These are phyloP conservation scores for Drosophila quadrilineata DNA, from an alignment of 1,140 invertebrate genomes.

Conservation along the genomic window DNA sequence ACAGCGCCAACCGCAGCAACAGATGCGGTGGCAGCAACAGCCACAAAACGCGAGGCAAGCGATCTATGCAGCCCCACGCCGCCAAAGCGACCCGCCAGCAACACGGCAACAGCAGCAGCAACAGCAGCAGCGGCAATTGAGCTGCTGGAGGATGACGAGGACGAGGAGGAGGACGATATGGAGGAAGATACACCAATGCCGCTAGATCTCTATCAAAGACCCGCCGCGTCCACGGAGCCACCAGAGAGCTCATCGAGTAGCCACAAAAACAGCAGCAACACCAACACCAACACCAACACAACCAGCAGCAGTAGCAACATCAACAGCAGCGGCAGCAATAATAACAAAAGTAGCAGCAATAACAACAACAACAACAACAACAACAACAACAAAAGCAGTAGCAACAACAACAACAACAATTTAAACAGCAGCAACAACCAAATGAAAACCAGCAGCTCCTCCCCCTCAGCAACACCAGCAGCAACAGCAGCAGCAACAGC, in stretches of 20 bases:
- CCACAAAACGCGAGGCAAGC: constrained; percentile 56
- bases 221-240: constrained; percentile 37
- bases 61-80: constrained; percentile 76
- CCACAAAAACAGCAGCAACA: constrained; percentile 23
- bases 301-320: constrained; percentile 15
- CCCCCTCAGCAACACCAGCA: constrained; percentile 20
- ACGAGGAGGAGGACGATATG: constrained; percentile 40
- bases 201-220: constrained; percentile 80
- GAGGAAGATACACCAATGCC: constrained; percentile 70
- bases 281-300: constrained; percentile 31
- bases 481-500: constrained; percentile 31
- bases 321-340: constrained; percentile 28
- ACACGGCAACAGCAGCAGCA: neutral
- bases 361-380: constrained; percentile 36
- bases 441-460: constrained; percentile 37
- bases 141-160: constrained; percentile 46
- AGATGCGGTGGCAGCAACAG: constrained; percentile 12
- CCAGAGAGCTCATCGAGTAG: constrained; percentile 21
- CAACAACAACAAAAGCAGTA: constrained; percentile 16
- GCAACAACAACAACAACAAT: constrained; percentile 28
- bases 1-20: constrained; percentile 6
- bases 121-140: constrained; percentile 9
- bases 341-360: constrained; percentile 4
- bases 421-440: constrained; percentile 28
- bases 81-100: constrained; percentile 55